A percentile compares a stretch with the other conserved stretches of the same genome.
Evolutionary conservation across 2,888 invertebrate species (phyloP).

Genomic region (Drosophila stalkeri): DNA sequence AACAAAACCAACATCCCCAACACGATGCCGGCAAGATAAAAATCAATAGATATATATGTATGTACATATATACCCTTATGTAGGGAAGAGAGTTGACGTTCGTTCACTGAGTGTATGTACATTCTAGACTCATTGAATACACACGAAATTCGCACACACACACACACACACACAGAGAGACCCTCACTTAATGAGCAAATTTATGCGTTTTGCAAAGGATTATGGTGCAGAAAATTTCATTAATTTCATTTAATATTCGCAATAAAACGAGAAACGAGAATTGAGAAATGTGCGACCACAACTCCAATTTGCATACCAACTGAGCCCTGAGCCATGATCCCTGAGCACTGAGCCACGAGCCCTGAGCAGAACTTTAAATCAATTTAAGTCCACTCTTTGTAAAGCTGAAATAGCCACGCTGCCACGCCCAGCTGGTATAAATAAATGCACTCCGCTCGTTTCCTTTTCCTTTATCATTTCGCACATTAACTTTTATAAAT

Average conservation of each 20-base stretch:
- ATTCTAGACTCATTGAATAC: constrained; percentile 46
- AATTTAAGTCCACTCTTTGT: constrained; percentile 57
- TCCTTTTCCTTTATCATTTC: constrained; percentile 1
- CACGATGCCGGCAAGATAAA: constrained; percentile 72
- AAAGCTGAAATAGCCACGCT: constrained; percentile 16
- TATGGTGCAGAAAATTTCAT: constrained; percentile 82
- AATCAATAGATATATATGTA: constrained; percentile 66
- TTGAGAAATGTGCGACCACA: constrained; percentile 9
- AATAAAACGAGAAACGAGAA: constrained; percentile 67
- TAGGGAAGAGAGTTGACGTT: constrained; percentile 26
- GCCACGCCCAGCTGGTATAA: constrained; percentile 54
- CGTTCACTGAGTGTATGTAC: constrained; percentile 25
- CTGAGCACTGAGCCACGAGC: constrained; percentile 4
- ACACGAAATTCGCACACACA: constrained; percentile 57
- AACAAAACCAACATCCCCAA: constrained; percentile 65
- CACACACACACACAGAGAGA: constrained; percentile 23
- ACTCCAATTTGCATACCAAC: constrained; percentile 70
- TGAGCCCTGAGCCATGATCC: constrained; percentile 13
- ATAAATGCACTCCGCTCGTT: constrained; percentile 8
- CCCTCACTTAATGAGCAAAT: constrained; percentile 76
- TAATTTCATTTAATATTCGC: constrained; percentile 80
- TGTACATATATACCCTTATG: constrained; percentile 21
- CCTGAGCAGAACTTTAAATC: constrained; percentile 60
- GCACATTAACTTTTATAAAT: neutral
- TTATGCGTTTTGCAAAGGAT: constrained; percentile 80